phyloP scores from a whole-genome alignment of 2,113 vertebrate species.

The Cochlearius cochlearius region DNA sequence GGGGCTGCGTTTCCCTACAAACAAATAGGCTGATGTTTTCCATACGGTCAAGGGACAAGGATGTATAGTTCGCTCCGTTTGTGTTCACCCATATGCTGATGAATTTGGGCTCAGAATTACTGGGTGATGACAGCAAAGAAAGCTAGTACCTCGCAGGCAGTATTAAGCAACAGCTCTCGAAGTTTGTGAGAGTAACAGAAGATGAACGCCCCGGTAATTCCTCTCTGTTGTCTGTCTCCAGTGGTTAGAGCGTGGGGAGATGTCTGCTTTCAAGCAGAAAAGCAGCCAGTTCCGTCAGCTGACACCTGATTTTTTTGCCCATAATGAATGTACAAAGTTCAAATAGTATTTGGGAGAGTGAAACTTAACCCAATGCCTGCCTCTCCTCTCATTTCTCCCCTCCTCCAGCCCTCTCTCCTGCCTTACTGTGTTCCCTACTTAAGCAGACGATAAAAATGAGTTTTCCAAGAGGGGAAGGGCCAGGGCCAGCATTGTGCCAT shows the following conservation, averaged over 20 bases:
- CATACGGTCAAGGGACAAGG: not conserved
- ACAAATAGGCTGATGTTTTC: not conserved
- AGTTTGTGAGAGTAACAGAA: not conserved
- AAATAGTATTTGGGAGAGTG: not conserved
- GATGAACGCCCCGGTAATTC: not conserved
- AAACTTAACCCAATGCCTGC: not conserved
- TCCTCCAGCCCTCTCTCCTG: not conserved
- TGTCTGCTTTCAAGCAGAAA: not conserved
- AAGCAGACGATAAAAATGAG: not conserved
- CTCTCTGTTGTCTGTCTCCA: not conserved
- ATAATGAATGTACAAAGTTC: not conserved
- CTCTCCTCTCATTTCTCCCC: not conserved
- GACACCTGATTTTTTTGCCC: not conserved
- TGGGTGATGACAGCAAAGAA: not conserved
- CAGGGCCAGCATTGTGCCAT: not conserved
- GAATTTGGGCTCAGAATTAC: not conserved
- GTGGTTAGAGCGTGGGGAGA: not conserved
- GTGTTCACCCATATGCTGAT: not conserved
- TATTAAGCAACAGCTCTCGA: not conserved
- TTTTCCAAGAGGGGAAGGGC: not conserved
- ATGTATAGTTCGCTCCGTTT: not conserved
- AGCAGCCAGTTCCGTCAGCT: not conserved
- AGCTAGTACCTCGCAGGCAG: not conserved
- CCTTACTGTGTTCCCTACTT: not conserved
- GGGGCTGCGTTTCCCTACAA: not conserved